These are phyloP conservation scores for Tangara arthus DNA, from an alignment of 2,797 vertebrate species.

Conservation along the genomic window DNA sequence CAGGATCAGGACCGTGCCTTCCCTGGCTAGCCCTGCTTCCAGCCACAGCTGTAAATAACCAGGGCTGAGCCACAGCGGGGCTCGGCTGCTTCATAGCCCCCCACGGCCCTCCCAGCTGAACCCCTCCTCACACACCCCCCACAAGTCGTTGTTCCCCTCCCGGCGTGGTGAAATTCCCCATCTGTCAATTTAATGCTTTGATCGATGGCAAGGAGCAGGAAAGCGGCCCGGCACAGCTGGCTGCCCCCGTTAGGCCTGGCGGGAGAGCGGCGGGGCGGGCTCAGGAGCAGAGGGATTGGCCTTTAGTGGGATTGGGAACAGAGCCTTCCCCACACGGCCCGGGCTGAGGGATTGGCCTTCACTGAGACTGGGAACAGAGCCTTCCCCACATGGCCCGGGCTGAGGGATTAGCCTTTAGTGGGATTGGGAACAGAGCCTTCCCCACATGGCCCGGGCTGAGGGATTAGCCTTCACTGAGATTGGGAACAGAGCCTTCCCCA, in stretches of 20 bases:
- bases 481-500: too few species aligned
- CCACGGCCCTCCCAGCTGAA: background rate
- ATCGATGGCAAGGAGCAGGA: constrained; percentile 76
- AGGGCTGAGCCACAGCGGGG: background rate
- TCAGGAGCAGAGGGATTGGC: background rate
- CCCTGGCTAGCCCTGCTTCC: background rate
- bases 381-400: too few species aligned
- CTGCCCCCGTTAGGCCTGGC: constrained; percentile 73
- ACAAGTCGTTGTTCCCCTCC: background rate
- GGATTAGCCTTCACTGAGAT: too few species aligned
- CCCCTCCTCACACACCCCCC: accelerated
- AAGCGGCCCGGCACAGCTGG: constrained; percentile 72
- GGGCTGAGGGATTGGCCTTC: too few species aligned
- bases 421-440: too few species aligned
- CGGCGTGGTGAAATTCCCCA: constrained; percentile 34
- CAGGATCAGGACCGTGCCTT: background rate
- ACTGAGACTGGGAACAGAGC: too few species aligned
- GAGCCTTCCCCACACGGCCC: background rate
- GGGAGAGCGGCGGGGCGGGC: constrained; percentile 18
- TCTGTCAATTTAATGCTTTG: constrained; percentile 76
- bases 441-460: too few species aligned
- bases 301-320: constrained; percentile 70
- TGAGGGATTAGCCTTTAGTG: too few species aligned
- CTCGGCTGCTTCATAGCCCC: background rate
- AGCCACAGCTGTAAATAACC: background rate